Evolutionary conservation across 2,888 invertebrate species (phyloP).

Genomic region (Dasysyrphus tricinctus): DNA sequence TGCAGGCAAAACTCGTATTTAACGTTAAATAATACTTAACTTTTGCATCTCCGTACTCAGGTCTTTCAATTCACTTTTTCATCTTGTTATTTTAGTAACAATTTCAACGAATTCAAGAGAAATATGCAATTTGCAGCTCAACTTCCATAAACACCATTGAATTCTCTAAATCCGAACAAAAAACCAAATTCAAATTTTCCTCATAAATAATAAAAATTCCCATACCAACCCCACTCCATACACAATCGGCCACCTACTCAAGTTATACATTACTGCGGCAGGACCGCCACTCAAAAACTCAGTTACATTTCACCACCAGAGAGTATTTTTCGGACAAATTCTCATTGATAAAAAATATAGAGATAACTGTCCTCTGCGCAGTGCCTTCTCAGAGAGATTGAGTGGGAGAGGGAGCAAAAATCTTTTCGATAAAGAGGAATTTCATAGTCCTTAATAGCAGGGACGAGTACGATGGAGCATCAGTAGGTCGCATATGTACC

Average conservation of each 20-base stretch:
- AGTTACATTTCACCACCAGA: background rate
- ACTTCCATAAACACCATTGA: background rate
- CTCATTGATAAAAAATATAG: constrained; percentile 33
- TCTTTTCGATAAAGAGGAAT: background rate
- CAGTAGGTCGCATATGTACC: background rate
- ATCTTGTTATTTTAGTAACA: background rate
- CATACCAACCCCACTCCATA: background rate
- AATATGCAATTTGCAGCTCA: background rate
- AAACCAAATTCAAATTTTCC: constrained; percentile 35
- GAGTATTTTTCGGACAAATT: constrained; percentile 28
- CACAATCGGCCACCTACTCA: background rate
- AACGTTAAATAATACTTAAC: too few relatives aligned
- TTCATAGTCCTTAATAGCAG: constrained; percentile 1
- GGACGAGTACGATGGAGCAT: background rate
- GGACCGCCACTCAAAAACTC: background rate
- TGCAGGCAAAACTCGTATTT: too few relatives aligned
- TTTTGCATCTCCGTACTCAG: too few relatives aligned
- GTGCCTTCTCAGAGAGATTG: background rate
- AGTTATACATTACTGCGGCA: constrained; percentile 33
- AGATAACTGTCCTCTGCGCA: background rate
- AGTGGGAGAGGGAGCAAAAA: background rate
- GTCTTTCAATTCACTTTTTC: too few relatives aligned
- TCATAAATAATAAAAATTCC: constrained; percentile 42
- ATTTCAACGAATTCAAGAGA: background rate
- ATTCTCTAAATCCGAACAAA: constrained; percentile 13